A percentile compares a stretch with the other conserved stretches of the same genome.
phyloP scores from a whole-genome alignment of 1,140 invertebrate species.

The Aricia agestis region DNA sequence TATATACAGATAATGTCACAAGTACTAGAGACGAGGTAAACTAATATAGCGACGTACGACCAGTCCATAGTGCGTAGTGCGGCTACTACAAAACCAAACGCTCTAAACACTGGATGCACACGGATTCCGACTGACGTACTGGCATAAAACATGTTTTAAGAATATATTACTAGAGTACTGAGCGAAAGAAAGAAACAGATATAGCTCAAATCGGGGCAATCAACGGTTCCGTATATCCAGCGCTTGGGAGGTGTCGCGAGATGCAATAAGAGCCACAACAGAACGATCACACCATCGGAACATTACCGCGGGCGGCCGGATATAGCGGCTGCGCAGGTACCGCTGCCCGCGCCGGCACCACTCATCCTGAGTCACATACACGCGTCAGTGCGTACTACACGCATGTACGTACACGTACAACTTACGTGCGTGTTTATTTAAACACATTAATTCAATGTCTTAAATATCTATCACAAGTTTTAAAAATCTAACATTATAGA shows the following conservation, averaged over 20 bases:
- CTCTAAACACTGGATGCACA: background rate
- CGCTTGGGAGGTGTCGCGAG: slow-evolving; percentile 10
- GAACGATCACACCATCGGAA: slow-evolving; percentile 68
- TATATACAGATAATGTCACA: slow-evolving; percentile 26
- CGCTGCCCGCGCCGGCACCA: slow-evolving; percentile 40
- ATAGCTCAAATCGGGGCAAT: background rate
- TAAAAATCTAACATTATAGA: too few species aligned
- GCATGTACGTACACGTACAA: background rate
- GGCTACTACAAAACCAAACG: background rate
- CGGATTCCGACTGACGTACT: background rate
- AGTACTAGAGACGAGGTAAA: slow-evolving; percentile 20
- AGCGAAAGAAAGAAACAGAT: background rate
- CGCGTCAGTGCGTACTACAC: slow-evolving; percentile 16
- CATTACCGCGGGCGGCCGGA: slow-evolving; percentile 67
- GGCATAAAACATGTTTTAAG: background rate
- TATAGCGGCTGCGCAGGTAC: slow-evolving; percentile 66
- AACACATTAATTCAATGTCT: too few species aligned
- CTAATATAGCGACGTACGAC: slow-evolving; percentile 6
- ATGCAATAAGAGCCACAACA: slow-evolving; percentile 20
- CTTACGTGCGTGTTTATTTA: background rate
- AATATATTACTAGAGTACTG: background rate
- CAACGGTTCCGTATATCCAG: background rate
- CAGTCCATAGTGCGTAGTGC: background rate
- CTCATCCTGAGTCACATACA: slow-evolving; percentile 42
- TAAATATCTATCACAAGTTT: too few species aligned